Base-by-base conservation (phyloP, 2,888 invertebrate genomes). In the Mycogona germanica region DNA sequence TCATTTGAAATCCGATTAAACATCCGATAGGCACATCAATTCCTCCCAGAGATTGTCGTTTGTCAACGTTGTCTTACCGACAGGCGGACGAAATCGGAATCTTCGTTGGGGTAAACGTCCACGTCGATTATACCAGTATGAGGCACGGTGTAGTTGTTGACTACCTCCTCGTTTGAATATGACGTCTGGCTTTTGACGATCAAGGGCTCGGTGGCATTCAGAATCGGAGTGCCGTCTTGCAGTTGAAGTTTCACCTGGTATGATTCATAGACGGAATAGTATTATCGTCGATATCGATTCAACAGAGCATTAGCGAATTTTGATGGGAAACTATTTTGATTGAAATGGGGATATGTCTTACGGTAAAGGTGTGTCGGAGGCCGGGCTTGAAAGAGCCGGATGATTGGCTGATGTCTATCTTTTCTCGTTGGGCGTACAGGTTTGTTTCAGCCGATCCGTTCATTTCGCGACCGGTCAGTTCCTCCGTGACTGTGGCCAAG, bases 381-480 rank as follows among this genome's bases (percentile, higher is more conserved):
- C 71, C 72, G 21, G 73, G 73, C 58, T 73, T 72, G 64, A 72
- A 73, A 4, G 68, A 70, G 42, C 69, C 68, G 3, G 71, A 67
- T 44, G 70, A 68, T 47, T 66, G 32, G 2, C 14, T 6, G 19
- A 54, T 64, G 25, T 70, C 67, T 30, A 73, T 53, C 59, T 71
- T 71, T 47, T 71, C 66, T 49, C 70, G 66, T 30, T 67, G 60
- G 2, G 64, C 60, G 58, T 71, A 69, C 45, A 70, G 65, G 26
- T 64, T 64, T n/a, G 71, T 63, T 50, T 62, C 57, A 48, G 51
- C 56, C 1, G 56, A 58, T 1, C 56, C 54, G 41, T 60, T 61
- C 49, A 59, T 57, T 49, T 53, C 53, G 21, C 64, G 65, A 4
- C 66, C 64, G 7, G 72, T 73, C 32, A 73, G 62, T 44, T 66